Evolutionary conservation across 1,140 invertebrate genomes (phyloP).

Genomic region (Micrasema longulum): DNA sequence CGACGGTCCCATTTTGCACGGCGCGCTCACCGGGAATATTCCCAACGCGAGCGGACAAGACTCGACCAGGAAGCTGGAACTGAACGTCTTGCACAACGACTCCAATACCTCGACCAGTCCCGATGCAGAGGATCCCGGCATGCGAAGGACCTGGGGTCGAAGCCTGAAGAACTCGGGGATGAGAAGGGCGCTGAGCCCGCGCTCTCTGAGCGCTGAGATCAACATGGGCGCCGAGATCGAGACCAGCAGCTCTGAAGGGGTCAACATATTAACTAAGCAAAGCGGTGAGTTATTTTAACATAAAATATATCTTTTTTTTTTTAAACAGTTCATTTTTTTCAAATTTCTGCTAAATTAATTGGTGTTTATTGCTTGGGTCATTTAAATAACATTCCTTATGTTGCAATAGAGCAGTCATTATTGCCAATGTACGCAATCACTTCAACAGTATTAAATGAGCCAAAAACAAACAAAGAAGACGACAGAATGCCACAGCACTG

Average conservation of each 20-base stretch:
- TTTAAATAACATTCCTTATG: too few relatives aligned
- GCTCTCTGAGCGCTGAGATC: slow-evolving; percentile 60
- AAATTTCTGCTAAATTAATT: too few relatives aligned
- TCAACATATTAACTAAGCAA: slow-evolving; percentile 47
- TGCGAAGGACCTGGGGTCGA: slow-evolving; percentile 59
- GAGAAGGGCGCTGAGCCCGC: slow-evolving; percentile 54
- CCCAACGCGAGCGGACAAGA: slow-evolving; percentile 57
- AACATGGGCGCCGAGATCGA: slow-evolving; percentile 57
- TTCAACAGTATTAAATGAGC: too few relatives aligned
- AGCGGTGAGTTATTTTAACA: slow-evolving; percentile 38
- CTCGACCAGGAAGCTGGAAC: slow-evolving; percentile 46
- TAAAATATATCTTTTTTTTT: too few relatives aligned
- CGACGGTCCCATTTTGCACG: slow-evolving; percentile 50
- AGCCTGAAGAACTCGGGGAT: slow-evolving; percentile 55
- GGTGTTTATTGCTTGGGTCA: too few relatives aligned
- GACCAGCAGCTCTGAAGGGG: slow-evolving; percentile 52
- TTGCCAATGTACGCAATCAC: too few relatives aligned
- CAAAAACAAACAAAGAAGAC: too few relatives aligned
- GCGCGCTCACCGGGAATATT: slow-evolving; percentile 57
- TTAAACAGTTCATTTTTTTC: too few relatives aligned
- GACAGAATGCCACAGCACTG: too few relatives aligned
- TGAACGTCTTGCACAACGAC: slow-evolving; percentile 45
- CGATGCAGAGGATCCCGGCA: slow-evolving; percentile 57
- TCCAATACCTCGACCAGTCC: slow-evolving; percentile 51
- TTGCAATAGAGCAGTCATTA: too few relatives aligned